Base-by-base conservation (phyloP, 2,797 vertebrate species). In the Allenopithecus nigroviridis region DNA sequence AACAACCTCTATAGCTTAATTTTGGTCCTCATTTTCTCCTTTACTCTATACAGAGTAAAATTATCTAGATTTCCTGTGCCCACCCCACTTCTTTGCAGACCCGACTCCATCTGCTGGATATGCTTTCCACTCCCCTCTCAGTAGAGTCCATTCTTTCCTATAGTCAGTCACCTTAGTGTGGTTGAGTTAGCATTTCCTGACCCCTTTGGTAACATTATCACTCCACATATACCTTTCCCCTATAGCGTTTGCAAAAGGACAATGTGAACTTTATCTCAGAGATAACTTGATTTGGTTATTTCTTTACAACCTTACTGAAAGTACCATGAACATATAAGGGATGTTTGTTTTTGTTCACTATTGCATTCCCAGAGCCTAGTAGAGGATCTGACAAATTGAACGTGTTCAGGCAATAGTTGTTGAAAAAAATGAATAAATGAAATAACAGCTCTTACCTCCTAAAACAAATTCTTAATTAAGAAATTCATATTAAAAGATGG, bases 401-500 rank as follows among this genome's bases (percentile, higher is more conserved):
- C 5, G 14, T 11, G 21, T 10, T 79, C 33, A 28, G 16, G 39
- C 80, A 84, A 89, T 16, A 68, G 17, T 50, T 57, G n/a, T 14
- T 46, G 76, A 33, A 41, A 84, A 92, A 39, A 57, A 48, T 26
- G 24, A 64, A 78, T 46, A 57, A 55, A 88, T 53, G 5, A 36
- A 72, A 61, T 5, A 78, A 5, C 41, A 72, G 24, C 21, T 5
- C 9, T 8, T 30, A 21, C 0, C 2, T 72, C 2, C 22, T 1
- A 5, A 50, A 89, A 57, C 7, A 86, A 88, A 1, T 28, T 80
- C 46, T 55, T 84, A 85, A 70, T 57, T 84, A 85, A 91, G 30
- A 94, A 61, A 95, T 72, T 95, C 28, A 81, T 11, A 46, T 21
- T 80, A 70, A 26, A 76, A 4, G n/a, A 64, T 55, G 75, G 12